Evolutionary conservation across 2,113 vertebrate genomes (phyloP).

Genomic region (Indicator maculatus): DNA sequence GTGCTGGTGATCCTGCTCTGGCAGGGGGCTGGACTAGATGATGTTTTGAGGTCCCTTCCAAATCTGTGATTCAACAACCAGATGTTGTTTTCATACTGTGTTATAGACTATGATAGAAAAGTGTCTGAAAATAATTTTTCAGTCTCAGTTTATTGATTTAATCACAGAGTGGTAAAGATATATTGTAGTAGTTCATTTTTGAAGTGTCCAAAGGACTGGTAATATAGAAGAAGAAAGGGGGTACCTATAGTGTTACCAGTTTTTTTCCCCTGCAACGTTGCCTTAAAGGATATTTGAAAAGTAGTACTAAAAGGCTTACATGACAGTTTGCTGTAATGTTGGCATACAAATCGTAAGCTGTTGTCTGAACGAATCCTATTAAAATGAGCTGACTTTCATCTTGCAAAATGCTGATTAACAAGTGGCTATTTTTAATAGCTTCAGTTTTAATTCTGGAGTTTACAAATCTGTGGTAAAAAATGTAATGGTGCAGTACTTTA

Average conservation of each 20-base stretch:
- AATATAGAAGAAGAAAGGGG: background rate
- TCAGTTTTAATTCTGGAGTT: background rate
- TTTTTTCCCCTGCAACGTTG: background rate
- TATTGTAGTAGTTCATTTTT: background rate
- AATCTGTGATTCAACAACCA: background rate
- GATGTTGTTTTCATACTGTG: background rate
- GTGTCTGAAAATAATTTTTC: background rate
- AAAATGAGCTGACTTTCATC: conserved; percentile 6
- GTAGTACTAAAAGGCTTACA: background rate
- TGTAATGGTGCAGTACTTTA: background rate
- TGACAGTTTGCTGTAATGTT: background rate
- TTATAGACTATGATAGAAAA: background rate
- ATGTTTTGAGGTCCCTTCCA: too few relatives aligned
- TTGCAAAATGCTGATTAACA: background rate
- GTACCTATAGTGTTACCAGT: background rate
- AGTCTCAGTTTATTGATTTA: background rate
- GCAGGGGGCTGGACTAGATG: too few relatives aligned
- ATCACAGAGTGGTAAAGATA: background rate
- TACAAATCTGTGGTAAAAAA: background rate
- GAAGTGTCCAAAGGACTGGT: background rate
- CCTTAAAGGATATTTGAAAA: background rate
- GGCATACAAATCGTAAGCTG: background rate
- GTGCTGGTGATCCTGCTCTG: too few relatives aligned
- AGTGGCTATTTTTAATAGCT: background rate
- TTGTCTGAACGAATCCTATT: background rate